Conservation (phyloP, 2,113 vertebrate genomes). For the Tor tambroides region DNA sequence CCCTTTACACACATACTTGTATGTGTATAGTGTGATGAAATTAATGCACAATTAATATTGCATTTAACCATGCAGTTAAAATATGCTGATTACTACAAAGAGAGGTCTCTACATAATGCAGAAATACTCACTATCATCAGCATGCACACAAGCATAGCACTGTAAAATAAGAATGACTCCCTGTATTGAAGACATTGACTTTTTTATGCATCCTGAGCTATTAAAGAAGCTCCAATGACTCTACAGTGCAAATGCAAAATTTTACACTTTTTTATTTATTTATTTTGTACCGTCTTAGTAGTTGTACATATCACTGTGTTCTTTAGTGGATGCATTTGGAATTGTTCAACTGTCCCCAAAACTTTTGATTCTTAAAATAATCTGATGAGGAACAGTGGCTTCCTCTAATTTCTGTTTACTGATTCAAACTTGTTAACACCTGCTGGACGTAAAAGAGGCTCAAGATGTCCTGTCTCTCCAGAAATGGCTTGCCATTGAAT, state of each 20-base stretch:
- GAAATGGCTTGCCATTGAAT: background rate
- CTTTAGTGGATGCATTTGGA: background rate
- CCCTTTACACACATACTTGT: conserved; percentile 35
- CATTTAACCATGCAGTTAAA: conserved; percentile 12
- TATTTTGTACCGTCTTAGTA: background rate
- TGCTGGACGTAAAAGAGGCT: background rate
- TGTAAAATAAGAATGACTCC: background rate
- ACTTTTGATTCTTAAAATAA: conserved; percentile 4
- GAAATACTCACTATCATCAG: background rate
- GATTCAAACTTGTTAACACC: background rate
- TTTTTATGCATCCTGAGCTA: background rate
- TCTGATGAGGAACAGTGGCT: background rate
- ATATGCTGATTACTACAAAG: background rate
- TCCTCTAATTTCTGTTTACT: background rate
- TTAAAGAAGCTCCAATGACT: conserved; percentile 7
- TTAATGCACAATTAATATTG: background rate
- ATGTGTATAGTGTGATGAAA: background rate
- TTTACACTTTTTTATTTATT: background rate
- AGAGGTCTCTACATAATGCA: background rate
- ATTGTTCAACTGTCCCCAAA: background rate
- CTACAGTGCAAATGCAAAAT: background rate
- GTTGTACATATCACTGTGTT: background rate
- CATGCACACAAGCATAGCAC: conserved; percentile 16
- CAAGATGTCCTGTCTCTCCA: conserved; percentile 6
- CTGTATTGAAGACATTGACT: background rate